These are phyloP conservation scores for Polydrusus cervinus DNA, from an alignment of 2,888 invertebrate species.

Conservation along the genomic window DNA sequence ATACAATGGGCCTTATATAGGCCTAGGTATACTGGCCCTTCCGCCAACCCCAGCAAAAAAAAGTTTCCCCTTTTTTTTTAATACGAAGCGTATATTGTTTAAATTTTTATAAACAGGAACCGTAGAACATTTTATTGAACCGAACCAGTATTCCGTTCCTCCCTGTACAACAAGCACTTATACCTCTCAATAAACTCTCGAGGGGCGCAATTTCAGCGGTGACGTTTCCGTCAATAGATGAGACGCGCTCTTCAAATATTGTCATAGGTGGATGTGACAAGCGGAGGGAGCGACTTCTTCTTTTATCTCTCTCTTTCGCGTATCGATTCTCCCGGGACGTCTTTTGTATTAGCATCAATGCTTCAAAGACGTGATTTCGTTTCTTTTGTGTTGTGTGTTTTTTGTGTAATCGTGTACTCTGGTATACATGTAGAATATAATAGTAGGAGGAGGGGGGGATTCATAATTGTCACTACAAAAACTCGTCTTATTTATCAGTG, in stretches of 20 bases:
- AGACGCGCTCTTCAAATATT: constrained; percentile 55
- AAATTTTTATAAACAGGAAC: too few species aligned
- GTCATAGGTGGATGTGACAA: constrained; percentile 58
- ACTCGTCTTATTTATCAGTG: too few species aligned
- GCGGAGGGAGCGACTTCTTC: constrained; percentile 42
- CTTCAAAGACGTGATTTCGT: constrained; percentile 36
- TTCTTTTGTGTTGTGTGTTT: constrained; percentile 12
- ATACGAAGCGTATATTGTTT: too few species aligned
- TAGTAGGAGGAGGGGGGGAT: too few species aligned
- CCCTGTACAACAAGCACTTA: constrained; percentile 20
- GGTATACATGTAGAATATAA: too few species aligned
- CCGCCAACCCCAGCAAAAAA: too few species aligned
- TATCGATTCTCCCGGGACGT: constrained; percentile 43
- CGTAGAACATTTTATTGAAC: too few species aligned
- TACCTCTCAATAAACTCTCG: constrained; percentile 39
- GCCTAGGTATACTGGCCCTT: too few species aligned
- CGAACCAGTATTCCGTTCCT: background rate
- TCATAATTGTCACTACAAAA: too few species aligned
- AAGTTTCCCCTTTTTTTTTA: too few species aligned
- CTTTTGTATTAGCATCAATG: constrained; percentile 26
- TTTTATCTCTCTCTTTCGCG: constrained; percentile 41
- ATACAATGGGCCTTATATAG: too few species aligned
- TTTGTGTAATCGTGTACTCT: constrained; percentile 1
- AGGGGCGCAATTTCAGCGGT: constrained; percentile 48
- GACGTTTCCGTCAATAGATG: constrained; percentile 53